Evolutionary conservation across 1,140 invertebrate genomes (phyloP).

Genomic region (Nymphalis io): DNA sequence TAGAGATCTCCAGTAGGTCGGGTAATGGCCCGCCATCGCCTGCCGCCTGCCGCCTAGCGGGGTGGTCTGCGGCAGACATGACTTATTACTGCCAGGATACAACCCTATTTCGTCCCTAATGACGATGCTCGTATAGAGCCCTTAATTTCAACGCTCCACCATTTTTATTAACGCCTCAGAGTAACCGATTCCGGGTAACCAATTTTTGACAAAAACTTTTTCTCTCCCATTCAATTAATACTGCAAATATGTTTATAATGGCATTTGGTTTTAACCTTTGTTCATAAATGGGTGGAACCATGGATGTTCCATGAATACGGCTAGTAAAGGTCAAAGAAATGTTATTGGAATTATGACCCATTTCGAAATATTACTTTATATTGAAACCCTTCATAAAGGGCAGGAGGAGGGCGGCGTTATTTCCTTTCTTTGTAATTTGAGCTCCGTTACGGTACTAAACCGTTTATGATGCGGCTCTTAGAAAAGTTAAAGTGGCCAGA

Average conservation of each 20-base stretch:
- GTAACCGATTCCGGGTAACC: slow-evolving; percentile 43
- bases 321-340: slow-evolving; percentile 68
- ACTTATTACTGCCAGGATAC: slow-evolving; percentile 77
- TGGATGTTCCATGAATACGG: slow-evolving; percentile 48
- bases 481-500: slow-evolving; percentile 59
- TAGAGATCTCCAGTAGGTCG: slow-evolving; percentile 63
- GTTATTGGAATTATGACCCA: slow-evolving; percentile 66
- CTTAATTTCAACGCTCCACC: slow-evolving; percentile 77
- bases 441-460: slow-evolving; percentile 66
- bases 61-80: slow-evolving; percentile 71
- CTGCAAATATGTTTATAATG: neutral
- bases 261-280: slow-evolving; percentile 23
- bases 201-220: slow-evolving; percentile 14
- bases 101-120: slow-evolving; percentile 77
- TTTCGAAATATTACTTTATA: slow-evolving; percentile 68
- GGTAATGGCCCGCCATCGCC: slow-evolving; percentile 52
- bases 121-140: slow-evolving; percentile 69
- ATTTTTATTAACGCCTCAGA: slow-evolving; percentile 77
- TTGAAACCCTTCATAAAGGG: slow-evolving; percentile 66
- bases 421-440: slow-evolving; percentile 63
- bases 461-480: slow-evolving; percentile 69
- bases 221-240: slow-evolving; percentile 5
- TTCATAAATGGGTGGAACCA: slow-evolving; percentile 38
- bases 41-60: slow-evolving; percentile 30
- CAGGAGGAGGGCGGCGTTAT: slow-evolving; percentile 59